Base-by-base conservation (phyloP, 2,888 invertebrate genomes). In the Mythimna albipuncta region DNA sequence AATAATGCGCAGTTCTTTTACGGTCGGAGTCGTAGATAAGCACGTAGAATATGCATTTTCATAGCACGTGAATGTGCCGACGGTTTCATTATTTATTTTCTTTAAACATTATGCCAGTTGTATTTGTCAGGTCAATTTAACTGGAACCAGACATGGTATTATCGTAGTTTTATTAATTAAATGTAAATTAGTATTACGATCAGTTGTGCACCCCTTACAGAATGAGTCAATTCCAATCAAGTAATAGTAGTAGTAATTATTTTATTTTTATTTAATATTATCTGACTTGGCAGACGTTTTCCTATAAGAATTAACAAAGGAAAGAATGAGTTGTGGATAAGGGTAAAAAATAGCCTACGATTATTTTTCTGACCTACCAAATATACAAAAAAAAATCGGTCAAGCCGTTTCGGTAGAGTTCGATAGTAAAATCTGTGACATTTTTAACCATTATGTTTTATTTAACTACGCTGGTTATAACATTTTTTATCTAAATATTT, bases 101-200 rank as follows among this genome's bases (percentile, higher is more conserved):
- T 38, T 71, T 32, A 19, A 11, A n/a, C 7, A 9, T 7, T 16
- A 19, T 6, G 47, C 6, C 19, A 52, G 9, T 52, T 52, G 19
- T 13, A 26, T 21, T 11, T 57, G 38, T 19, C 50, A 47, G 50
- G 50, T 26, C 13, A 41, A 9, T 76, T 50, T 50, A 21, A 4
- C 5, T 35, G 41, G 11, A 50, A n/a, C 44, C 16, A 6, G 26
- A 13, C 16, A 44, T 35, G 41, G 35, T 44, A 11, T 44, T 64
- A 64, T 64, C 50, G 50, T 44, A 50, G 26, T 58, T 59, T 50
- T 5, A 78, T 62, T 79, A 16, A 50, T 54, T 58, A 73, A 63
- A 54, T 73, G 11, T 50, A 78, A 73, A 62, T 9, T 32, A 6
- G n/a, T 72, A 44, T 47, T 47, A 35, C 32, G 21, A 47, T 54